Evolutionary conservation across 2,113 vertebrate genomes (phyloP).

Genomic region (Cyprinodon brontotheroides): DNA sequence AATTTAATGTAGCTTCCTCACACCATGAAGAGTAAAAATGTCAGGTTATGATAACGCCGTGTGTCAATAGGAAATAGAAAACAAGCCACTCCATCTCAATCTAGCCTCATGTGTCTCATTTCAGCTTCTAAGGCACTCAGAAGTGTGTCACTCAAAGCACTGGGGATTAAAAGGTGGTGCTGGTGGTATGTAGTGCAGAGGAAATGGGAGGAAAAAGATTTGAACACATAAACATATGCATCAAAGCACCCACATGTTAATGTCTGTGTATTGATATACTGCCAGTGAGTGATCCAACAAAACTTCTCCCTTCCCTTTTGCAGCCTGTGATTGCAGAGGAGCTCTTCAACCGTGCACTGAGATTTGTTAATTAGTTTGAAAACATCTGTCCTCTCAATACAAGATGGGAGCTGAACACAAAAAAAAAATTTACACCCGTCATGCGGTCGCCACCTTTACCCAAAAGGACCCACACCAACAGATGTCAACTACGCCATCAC

Average conservation of each 20-base stretch:
- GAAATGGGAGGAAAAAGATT: not conserved
- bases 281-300: constrained; percentile 50
- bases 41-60: constrained; percentile 54
- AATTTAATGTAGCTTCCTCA: constrained; percentile 12
- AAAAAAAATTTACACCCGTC: constrained; percentile 48
- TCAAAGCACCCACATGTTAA: not conserved
- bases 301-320: constrained; percentile 41
- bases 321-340: constrained; percentile 52
- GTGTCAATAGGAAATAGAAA: constrained; percentile 60
- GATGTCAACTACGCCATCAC: constrained; percentile 59
- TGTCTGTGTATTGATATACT: constrained; percentile 43
- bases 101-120: constrained; percentile 34
- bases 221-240: not conserved
- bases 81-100: constrained; percentile 4
- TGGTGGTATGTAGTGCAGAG: not conserved
- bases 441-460: constrained; percentile 51
- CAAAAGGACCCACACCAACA: constrained; percentile 58
- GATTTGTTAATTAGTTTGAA: constrained; percentile 77
- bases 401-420: constrained; percentile 62
- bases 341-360: constrained; percentile 51
- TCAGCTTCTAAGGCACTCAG: constrained; percentile 25
- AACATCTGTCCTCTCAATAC: constrained; percentile 76
- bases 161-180: constrained; percentile 21
- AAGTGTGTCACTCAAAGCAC: constrained; percentile 15
- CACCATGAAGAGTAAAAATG: constrained; percentile 34